Percentiles rank a stretch among this genome's conserved stretches.
Evolutionary conservation across 2,113 vertebrate species (phyloP).

Genomic region (Halcyon malimbica): DNA sequence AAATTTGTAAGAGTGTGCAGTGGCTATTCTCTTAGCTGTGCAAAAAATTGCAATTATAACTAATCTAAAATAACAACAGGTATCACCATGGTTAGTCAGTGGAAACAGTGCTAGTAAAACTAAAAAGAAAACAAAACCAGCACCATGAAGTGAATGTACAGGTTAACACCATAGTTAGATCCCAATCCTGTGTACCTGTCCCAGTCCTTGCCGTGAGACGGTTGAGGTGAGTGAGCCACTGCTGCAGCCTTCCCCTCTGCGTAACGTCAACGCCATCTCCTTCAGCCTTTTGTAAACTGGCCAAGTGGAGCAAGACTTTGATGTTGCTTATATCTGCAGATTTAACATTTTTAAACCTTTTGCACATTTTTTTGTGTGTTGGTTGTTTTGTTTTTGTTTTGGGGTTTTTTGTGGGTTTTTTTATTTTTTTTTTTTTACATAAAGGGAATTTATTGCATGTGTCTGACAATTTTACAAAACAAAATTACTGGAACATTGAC

Average conservation of each 20-base stretch:
- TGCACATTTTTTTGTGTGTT: conserved; percentile 37
- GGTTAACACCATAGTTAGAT: not conserved
- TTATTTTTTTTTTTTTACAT: conserved; percentile 6
- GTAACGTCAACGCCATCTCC: not conserved
- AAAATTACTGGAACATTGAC: conserved; percentile 63
- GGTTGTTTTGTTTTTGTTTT: not conserved
- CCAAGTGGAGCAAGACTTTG: not conserved
- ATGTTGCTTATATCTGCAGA: not conserved
- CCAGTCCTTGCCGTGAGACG: not conserved
- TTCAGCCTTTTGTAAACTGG: not conserved
- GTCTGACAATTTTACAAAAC: conserved; percentile 52
- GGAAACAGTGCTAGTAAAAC: not conserved
- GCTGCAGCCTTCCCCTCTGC: not conserved
- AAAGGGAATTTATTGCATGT: conserved; percentile 69
- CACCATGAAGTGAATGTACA: fast-evolving
- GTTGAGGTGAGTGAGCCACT: not conserved
- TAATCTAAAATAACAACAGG: not conserved
- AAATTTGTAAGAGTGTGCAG: not conserved
- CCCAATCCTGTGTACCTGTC: not conserved
- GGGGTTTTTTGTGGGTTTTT: not conserved
- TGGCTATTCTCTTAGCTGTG: not conserved
- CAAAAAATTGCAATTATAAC: not conserved
- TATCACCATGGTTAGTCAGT: not conserved
- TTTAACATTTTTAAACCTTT: conserved; percentile 49
- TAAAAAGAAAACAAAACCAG: not conserved